Evolutionary conservation across 2,113 vertebrate species (phyloP), one percentile per base, ranked within the genome.

Genomic region (Tursiops truncatus): DNA sequence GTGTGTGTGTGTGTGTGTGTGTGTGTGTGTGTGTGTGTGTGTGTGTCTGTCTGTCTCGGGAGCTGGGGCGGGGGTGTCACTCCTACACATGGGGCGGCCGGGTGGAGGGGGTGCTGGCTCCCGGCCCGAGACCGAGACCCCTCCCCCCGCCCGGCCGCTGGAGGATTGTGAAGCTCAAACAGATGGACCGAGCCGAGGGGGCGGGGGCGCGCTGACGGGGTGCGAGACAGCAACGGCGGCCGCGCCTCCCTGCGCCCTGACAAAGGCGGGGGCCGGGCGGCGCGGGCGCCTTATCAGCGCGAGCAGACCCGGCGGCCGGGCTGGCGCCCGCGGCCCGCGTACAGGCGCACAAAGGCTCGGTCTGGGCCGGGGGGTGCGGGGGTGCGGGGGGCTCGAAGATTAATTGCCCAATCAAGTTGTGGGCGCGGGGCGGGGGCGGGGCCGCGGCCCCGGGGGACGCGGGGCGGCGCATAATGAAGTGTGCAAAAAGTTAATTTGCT

Each of bases 401-500:
- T 99, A 99, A 99, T 99, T 99, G 99, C 98, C 98, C 98, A 98
- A 98, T 98, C 98, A 98, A 97, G 97, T 96, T 87, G 95, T 95
- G 89, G 84, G 96, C 95, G 95, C 94, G 88, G 97, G 91, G 96
- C 97, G 97, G 97, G 97, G 97, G 96, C 95, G 96, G 98, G 98
- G 98, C 98, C 96, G 93, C 93, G 98, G 98, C 98, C 98, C 98
- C 98, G 50, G 94, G 99, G 99, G 99, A 98, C 88, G 80, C 84
- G 63, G 96, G 97, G 96, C 92, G 94, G 82, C 97, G 97, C 96
- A 99, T 99, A 99, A 99, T 99, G 99, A 99, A 99, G 99, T 99
- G 99, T 98, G 99, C 99, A 99, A 98, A 98, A 99, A 99, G 99
- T 99, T 99, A 99, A 99, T 99, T 99, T 99, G 98, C 99, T 98